These are phyloP conservation scores for Caenorhabditis angaria DNA, from an alignment of 2,888 invertebrate species.

Conservation along the genomic window DNA sequence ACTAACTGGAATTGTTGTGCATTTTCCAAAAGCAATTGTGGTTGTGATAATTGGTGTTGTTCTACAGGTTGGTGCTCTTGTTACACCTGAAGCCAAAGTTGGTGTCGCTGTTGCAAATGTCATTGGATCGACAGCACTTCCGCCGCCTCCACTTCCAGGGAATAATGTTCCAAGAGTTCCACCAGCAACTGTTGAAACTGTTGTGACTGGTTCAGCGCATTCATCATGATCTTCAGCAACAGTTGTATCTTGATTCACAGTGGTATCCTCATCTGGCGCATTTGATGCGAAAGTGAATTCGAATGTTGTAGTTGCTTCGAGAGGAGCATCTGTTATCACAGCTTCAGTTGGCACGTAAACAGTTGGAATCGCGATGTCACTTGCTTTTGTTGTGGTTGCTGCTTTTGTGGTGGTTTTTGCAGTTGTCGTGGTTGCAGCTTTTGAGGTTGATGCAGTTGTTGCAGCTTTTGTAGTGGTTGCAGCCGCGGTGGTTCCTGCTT, in stretches of 20 bases:
- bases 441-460: neutral
- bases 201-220: conserved; percentile 28
- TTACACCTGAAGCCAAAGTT: conserved; percentile 23
- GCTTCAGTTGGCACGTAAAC: neutral
- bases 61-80: conserved; percentile 28
- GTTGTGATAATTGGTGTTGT: conserved; percentile 33
- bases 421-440: neutral
- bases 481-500: neutral
- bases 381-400: neutral
- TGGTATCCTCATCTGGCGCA: conserved; percentile 17
- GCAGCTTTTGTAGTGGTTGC: neutral
- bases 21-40: conserved; percentile 31
- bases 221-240: conserved; percentile 17
- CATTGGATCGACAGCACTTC: conserved; percentile 24
- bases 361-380: neutral
- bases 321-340: neutral
- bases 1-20: conserved; percentile 32
- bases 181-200: conserved; percentile 17
- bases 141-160: conserved; percentile 19
- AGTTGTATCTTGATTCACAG: conserved; percentile 3
- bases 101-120: conserved; percentile 29
- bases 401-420: neutral
- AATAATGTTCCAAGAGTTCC: conserved; percentile 30
- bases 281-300: conserved; percentile 27
- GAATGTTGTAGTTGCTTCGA: neutral